phyloP scores from a whole-genome alignment of 2,113 vertebrate species.

The Circaetus cinerascens region DNA sequence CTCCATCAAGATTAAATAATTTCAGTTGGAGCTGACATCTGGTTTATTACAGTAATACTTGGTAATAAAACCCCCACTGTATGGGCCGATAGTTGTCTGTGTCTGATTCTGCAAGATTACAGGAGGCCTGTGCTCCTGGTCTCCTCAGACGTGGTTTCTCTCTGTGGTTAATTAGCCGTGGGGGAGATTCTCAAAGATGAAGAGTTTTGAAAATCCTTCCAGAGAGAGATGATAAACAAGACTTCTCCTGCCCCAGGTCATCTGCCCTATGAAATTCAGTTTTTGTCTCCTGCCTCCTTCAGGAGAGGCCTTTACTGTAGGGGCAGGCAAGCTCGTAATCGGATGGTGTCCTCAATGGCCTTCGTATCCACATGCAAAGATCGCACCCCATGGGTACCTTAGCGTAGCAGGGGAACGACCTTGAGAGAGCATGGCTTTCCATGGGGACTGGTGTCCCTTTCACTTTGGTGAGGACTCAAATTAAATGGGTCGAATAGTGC shows the following conservation, averaged over 20 bases:
- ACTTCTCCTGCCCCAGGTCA: neutral
- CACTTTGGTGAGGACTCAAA: fast-evolving
- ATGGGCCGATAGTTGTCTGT: neutral
- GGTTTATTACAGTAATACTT: neutral
- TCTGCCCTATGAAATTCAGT: neutral
- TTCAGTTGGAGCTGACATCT: neutral
- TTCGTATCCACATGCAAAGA: fast-evolving
- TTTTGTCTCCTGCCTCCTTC: neutral
- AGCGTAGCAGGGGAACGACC: fast-evolving
- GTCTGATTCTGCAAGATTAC: neutral
- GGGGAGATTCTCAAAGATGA: neutral
- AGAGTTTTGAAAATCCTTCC: neutral
- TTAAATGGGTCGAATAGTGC: neutral
- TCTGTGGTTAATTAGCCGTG: neutral
- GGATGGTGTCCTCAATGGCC: fast-evolving
- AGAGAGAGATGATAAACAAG: neutral
- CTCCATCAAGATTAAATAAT: neutral
- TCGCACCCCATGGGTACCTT: fast-evolving
- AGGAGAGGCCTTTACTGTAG: neutral
- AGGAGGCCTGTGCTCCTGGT: neutral
- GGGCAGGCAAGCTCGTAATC: neutral
- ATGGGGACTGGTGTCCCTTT: neutral
- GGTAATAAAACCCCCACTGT: neutral
- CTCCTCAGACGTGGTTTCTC: neutral
- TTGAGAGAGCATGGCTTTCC: neutral